Evolutionary conservation across 2,113 vertebrate genomes (phyloP), one percentile per base, ranked within the genome.

Genomic region (Vulpes lagopus): DNA sequence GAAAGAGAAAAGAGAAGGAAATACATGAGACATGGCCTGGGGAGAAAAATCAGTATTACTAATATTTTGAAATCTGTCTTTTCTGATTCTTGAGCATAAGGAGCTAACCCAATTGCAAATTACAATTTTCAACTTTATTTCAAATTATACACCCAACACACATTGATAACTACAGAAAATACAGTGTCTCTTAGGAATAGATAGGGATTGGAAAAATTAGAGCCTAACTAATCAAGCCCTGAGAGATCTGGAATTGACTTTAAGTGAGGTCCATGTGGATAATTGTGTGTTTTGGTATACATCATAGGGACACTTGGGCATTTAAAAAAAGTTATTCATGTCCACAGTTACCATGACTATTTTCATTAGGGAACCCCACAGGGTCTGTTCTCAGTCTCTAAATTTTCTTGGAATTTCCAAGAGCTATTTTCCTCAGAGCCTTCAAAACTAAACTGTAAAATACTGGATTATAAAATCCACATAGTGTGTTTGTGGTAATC

Each of bases 381-480:
- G 57, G 2, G 0, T 84, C 69, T 79, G n/a, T 85, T 85, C 32
- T 51, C 69, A 78, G 62, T n/a, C 30, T 35, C 57, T 74, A 38
- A 59, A 35, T 86, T 97, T 90, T 87, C 53, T 76, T 90, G 38
- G 30, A 90, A 76, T 85, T 59, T 81, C 64, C 9, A 65, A 83
- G 35, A 94, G 55, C 9, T 57, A 30, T 74, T 57, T 74, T 65
- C 30, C 51, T 62, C 35, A 38, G 32, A 65, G 22, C 8, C 14
- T 93, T 25, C 35, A 93, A 65, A 80, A 60, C 25, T 38, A 79
- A 90, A 59, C 55, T 57, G 8, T 69, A 3, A 80, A 53, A 9
- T 53, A 67, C 32, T 38, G 8, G 49, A 80, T 85, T 67, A 55
- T 95, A 57, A 81, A 81, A 67, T 35, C 8, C 16, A 90, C 23